Evolutionary conservation across 2,888 invertebrate species (phyloP).

Genomic region (Papilio elwesi): DNA sequence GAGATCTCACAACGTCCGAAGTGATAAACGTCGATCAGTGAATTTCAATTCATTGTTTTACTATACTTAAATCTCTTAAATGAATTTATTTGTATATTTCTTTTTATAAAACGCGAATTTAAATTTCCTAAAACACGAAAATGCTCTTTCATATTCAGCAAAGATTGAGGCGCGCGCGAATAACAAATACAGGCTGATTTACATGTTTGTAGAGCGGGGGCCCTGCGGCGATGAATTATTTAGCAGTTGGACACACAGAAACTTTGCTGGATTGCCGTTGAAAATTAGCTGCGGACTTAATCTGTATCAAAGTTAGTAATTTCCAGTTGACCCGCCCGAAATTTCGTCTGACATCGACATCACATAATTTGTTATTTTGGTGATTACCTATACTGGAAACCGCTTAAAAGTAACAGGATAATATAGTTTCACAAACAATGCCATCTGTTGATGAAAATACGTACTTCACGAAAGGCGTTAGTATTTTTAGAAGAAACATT

Average conservation of each 20-base stretch:
- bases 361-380: no score
- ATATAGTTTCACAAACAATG: no score
- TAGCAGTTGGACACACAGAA: conserved; percentile 1
- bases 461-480: no score
- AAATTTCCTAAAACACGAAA: conserved; percentile 3
- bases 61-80: background rate
- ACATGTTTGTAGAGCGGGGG: conserved; percentile 11
- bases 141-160: conserved; percentile 9
- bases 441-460: no score
- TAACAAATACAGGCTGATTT: conserved; percentile 12
- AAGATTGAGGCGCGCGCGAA: conserved; percentile 8
- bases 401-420: no score
- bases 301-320: background rate
- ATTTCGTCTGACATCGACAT: no score
- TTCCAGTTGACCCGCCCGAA: no score
- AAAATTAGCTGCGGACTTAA: background rate
- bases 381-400: no score
- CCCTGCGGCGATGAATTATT: background rate
- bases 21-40: no score
- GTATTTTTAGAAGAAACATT: no score
- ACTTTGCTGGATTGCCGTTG: conserved; percentile 1
- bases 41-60: no score
- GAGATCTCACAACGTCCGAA: no score
- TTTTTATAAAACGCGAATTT: conserved; percentile 1
- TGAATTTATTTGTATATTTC: background rate